Percentiles rank a stretch among this genome's conserved stretches.
Conservation (phyloP, 2,113 vertebrate genomes). For the Marcusenius ussheri region DNA sequence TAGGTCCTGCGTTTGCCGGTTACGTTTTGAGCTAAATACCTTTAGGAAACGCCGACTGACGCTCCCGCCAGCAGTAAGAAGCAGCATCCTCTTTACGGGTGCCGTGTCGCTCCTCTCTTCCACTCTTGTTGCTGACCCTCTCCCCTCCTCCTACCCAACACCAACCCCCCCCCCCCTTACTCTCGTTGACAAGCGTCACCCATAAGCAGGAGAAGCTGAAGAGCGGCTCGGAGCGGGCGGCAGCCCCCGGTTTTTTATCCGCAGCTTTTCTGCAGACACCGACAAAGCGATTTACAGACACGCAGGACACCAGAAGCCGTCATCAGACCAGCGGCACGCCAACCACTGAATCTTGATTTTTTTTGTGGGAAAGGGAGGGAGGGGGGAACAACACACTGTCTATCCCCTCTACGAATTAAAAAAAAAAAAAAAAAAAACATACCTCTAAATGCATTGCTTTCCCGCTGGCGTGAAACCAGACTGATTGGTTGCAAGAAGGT, state of each 20-base stretch:
- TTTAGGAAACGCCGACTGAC: slow-evolving; percentile 20
- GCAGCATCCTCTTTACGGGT: neutral
- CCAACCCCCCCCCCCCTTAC: neutral
- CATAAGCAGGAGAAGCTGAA: slow-evolving; percentile 46
- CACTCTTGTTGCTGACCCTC: neutral
- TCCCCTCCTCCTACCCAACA: neutral
- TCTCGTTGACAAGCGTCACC: slow-evolving; percentile 10
- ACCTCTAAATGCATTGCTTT: slow-evolving; percentile 40
- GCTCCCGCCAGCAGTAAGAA: slow-evolving; percentile 33
- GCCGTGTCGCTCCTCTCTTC: neutral
- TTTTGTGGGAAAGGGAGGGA: neutral
- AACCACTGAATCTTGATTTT: neutral
- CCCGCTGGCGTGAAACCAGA: slow-evolving; percentile 25
- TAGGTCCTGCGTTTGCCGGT: neutral
- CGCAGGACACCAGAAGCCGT: neutral
- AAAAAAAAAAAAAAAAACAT: slow-evolving; percentile 28
- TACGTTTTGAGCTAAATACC: neutral
- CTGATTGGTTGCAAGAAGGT: neutral
- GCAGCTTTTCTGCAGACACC: neutral
- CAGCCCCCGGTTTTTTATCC: slow-evolving; percentile 29
- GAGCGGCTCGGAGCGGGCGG: slow-evolving; percentile 41
- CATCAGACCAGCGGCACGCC: neutral
- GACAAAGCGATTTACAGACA: neutral
- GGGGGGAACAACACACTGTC: neutral
- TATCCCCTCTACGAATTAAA: slow-evolving; percentile 32